Conservation (phyloP, 1,140 invertebrate species). For the Bradynema listronoti region DNA sequence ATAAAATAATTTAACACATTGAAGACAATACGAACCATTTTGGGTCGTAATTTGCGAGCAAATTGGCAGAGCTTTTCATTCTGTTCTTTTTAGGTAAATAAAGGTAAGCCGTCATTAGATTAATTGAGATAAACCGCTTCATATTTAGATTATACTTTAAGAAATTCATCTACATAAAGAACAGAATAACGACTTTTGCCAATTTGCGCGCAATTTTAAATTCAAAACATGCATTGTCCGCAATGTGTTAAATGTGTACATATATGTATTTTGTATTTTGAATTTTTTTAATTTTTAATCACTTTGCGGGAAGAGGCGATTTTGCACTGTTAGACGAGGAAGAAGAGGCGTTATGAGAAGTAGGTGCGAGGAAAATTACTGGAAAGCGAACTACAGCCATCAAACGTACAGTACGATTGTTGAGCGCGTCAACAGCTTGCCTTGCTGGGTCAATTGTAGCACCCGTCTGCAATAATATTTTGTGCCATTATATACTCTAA, state of each 20-base stretch:
- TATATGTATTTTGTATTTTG: background rate
- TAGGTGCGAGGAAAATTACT: slow-evolving; percentile 47
- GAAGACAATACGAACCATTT: background rate
- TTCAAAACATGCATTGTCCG: too few relatives aligned
- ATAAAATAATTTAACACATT: background rate
- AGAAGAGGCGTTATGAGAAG: slow-evolving; percentile 19
- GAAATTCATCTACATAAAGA: too few relatives aligned
- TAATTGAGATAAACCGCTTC: too few relatives aligned
- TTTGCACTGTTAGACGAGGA: too few relatives aligned
- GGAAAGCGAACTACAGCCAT: slow-evolving; percentile 51
- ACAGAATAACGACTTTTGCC: too few relatives aligned
- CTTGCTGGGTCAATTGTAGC: slow-evolving; percentile 51
- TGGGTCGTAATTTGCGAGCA: background rate
- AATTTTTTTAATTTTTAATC: slow-evolving; percentile 3
- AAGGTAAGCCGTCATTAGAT: too few relatives aligned
- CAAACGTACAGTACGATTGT: slow-evolving; percentile 44
- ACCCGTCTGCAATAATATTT: slow-evolving; percentile 41
- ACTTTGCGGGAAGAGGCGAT: slow-evolving; percentile 41
- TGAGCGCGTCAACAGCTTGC: slow-evolving; percentile 52
- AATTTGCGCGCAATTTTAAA: too few relatives aligned
- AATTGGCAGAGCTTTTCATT: too few relatives aligned
- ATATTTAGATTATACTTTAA: too few relatives aligned
- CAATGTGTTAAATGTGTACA: background rate
- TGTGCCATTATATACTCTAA: too few relatives aligned
- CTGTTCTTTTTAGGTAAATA: too few relatives aligned